These are phyloP conservation scores for Volucella zonaria DNA, from an alignment of 2,888 invertebrate genomes.

Conservation along the genomic window DNA sequence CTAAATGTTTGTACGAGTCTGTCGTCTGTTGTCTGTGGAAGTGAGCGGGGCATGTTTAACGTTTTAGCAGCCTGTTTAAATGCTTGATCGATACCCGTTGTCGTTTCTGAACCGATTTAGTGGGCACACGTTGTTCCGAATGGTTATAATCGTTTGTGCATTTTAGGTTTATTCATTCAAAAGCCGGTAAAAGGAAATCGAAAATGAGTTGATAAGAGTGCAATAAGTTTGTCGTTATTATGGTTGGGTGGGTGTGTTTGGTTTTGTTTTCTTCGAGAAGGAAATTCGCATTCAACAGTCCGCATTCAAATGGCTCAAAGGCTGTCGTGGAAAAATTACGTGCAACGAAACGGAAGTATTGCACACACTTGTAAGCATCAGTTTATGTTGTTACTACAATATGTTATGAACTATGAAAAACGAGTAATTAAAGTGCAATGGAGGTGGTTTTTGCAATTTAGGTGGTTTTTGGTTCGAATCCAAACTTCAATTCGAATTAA, in stretches of 20 bases:
- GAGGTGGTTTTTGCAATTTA: no score
- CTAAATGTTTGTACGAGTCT: slow-evolving; percentile 57
- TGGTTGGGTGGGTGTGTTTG: neutral
- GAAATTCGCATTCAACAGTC: slow-evolving; percentile 8
- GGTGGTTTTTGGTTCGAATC: no score
- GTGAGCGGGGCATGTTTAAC: slow-evolving; percentile 3
- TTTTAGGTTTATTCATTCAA: slow-evolving; percentile 36
- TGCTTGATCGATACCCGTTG: slow-evolving; percentile 46
- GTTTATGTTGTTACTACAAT: slow-evolving; percentile 14
- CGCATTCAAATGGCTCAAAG: neutral
- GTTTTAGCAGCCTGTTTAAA: slow-evolving; percentile 17
- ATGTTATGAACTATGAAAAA: neutral
- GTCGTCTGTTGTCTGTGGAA: slow-evolving; percentile 8
- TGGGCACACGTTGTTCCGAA: neutral
- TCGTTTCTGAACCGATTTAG: slow-evolving; percentile 18
- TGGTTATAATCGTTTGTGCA: neutral
- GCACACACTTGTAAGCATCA: neutral
- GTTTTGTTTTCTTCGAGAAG: slow-evolving; percentile 4
- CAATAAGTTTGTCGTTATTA: slow-evolving; percentile 59
- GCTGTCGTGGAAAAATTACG: neutral
- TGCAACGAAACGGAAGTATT: slow-evolving; percentile 8
- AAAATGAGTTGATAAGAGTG: slow-evolving; percentile 56
- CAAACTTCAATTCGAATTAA: no score
- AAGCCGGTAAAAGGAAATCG: slow-evolving; percentile 42
- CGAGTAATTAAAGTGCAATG: neutral